Base-by-base conservation (phyloP, 2,113 vertebrate genomes). In the Gymnarchus niloticus region DNA sequence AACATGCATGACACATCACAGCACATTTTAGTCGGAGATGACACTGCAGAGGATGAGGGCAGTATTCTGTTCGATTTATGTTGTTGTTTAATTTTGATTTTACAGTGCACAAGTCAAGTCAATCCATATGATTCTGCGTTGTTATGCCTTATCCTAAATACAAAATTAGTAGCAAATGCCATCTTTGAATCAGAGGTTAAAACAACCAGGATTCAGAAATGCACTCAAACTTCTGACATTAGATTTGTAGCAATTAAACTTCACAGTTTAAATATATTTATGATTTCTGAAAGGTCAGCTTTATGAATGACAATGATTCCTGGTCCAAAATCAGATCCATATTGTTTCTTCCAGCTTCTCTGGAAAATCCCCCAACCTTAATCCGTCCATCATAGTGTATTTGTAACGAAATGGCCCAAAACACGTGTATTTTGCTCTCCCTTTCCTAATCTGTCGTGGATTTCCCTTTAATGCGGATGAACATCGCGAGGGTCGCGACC, bases 391-490 rank as follows among this genome's bases (percentile, higher is more conserved):
- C 41, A 33, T 21, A 33, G 65, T 73, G 33, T 73, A 73, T 73
- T 14, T 78, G 37, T 78, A 54, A 54, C 56, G 17, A 57, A 83
- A 83, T 56, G 17, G 10, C 8, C 33, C 21, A 59, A 83, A 21
- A 44, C 54, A 83, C 37, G 54, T 83, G 33, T 21, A 54, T 54
- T 17, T 82, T 82, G 41, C 52, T 83, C 82, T 83, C 33, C 73
- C 54, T 83, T 56, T 83, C 59, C 59, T 83, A 83, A 83, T 83
- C 82, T 59, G 33, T 83, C 21, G 82, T 83, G 82, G 56, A 83
- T 83, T 83, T 83, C 46, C 54, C 23, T 57, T 83, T 83, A 83
- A 83, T 83, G 82, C 82, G 14, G 56, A 54, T 57, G 57, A 83
- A 59, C 54, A 83, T 57, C 23, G 56, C 56, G 28, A 33, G 54